A percentile compares a stretch with the other conserved stretches of the same genome.
Conservation (phyloP, 2,888 invertebrate genomes). For the Meghimatium bilineatum region DNA sequence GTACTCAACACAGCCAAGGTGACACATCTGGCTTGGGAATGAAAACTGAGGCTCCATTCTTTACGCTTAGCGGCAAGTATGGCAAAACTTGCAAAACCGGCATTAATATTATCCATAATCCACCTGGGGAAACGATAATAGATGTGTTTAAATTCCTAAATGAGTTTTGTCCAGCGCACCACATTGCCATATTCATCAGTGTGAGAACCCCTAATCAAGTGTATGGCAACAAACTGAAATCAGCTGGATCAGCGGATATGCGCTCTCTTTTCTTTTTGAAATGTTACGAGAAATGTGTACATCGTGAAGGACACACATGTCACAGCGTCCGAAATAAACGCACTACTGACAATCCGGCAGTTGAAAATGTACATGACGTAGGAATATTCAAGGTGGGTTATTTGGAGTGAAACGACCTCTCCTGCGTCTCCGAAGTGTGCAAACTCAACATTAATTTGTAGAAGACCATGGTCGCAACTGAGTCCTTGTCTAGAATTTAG, state of each 20-base stretch:
- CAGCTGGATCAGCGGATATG: neutral
- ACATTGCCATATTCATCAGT: neutral
- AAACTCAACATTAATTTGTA: neutral
- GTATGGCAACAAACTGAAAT: neutral
- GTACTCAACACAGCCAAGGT: no score
- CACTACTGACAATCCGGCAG: neutral
- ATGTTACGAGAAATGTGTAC: neutral
- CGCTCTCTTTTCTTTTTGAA: neutral
- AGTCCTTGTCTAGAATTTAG: no score
- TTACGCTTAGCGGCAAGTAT: no score
- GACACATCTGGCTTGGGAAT: no score
- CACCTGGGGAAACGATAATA: no score
- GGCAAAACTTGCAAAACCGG: no score
- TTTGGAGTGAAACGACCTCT: neutral
- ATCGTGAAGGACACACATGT: neutral
- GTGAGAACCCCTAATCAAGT: neutral
- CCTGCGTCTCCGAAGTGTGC: neutral
- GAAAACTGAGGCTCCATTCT: no score
- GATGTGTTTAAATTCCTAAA: no score
- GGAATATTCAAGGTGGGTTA: neutral
- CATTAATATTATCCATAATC: no score
- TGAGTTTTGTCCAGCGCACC: no score
- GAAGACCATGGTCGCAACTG: no score
- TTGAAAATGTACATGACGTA: neutral
- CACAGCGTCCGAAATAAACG: neutral